These are phyloP conservation scores for Chorisops tibialis DNA, from an alignment of 2,888 invertebrate genomes.

Conservation along the genomic window DNA sequence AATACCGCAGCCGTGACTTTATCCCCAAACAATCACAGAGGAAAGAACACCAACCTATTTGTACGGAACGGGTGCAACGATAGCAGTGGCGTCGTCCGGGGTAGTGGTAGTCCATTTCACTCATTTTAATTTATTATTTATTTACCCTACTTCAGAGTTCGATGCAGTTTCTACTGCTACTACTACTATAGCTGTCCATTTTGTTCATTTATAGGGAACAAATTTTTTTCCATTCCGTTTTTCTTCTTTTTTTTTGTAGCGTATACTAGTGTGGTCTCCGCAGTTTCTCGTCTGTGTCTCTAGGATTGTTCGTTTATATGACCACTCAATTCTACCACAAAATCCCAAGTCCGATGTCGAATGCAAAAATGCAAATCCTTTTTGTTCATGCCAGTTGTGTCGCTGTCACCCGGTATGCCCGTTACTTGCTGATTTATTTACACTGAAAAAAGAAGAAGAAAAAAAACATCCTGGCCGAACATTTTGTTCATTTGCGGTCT, in stretches of 20 bases:
- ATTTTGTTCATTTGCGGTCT: slow-evolving; percentile 27
- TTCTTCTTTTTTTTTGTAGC: not conserved
- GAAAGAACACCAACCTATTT: not conserved
- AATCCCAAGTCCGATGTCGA: not conserved
- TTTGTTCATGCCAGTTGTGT: slow-evolving; percentile 5
- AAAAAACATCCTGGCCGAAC: slow-evolving; percentile 12
- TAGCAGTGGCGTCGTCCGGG: not conserved
- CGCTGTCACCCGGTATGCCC: slow-evolving; percentile 25
- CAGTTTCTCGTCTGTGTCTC: not conserved
- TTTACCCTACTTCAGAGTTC: not conserved
- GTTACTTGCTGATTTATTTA: slow-evolving; percentile 27
- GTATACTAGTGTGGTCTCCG: not conserved
- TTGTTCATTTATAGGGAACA: not conserved
- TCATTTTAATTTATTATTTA: slow-evolving; percentile 1
- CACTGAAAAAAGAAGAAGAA: not conserved
- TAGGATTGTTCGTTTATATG: not conserved
- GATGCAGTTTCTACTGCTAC: not conserved
- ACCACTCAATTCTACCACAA: too few species aligned
- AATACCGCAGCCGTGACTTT: not conserved
- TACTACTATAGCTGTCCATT: not conserved
- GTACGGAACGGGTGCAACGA: not conserved
- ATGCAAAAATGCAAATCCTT: slow-evolving; percentile 28
- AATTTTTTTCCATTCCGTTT: not conserved
- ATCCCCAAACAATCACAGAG: not conserved
- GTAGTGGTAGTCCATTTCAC: not conserved